Conservation (phyloP, 2,888 invertebrate genomes). For the Ectobius pallidus region DNA sequence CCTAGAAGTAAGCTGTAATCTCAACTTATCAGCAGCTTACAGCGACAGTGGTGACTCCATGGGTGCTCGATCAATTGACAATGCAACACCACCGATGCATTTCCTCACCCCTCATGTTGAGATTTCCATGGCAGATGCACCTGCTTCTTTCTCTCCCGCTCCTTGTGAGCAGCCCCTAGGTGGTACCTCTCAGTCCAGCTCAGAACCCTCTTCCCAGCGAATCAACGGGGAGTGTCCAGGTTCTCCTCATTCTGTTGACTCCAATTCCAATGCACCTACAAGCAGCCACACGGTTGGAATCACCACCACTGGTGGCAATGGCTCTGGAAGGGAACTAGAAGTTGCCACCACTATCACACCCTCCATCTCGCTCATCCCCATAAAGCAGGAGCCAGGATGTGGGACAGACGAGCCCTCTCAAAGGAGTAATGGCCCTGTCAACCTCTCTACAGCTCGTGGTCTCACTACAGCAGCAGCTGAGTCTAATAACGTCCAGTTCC, state of each 20-base stretch:
- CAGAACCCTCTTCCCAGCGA: slow-evolving; percentile 51
- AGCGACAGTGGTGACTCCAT: slow-evolving; percentile 86
- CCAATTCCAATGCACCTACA: slow-evolving; percentile 74
- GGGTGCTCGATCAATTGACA: slow-evolving; percentile 80
- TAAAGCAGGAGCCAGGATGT: slow-evolving; percentile 65
- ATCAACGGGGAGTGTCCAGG: slow-evolving; percentile 62
- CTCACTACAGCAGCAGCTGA: slow-evolving; percentile 46
- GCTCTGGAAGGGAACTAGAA: slow-evolving; percentile 46
- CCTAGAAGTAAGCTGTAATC: slow-evolving; percentile 59
- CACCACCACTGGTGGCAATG: slow-evolving; percentile 47
- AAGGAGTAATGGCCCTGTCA: slow-evolving; percentile 52
- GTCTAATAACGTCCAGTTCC: slow-evolving; percentile 48
- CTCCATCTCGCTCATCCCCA: slow-evolving; percentile 84
- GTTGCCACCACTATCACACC: slow-evolving; percentile 73
- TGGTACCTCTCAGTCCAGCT: slow-evolving; percentile 50
- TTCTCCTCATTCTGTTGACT: slow-evolving; percentile 83
- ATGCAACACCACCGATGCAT: slow-evolving; percentile 89
- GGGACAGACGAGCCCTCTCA: slow-evolving; percentile 48
- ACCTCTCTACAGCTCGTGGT: slow-evolving; percentile 50
- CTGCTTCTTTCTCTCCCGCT: slow-evolving; percentile 66
- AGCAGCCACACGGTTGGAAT: slow-evolving; percentile 52
- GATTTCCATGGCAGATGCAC: slow-evolving; percentile 86
- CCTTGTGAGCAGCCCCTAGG: slow-evolving; percentile 50
- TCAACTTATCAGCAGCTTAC: slow-evolving; percentile 67
- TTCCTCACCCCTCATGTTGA: slow-evolving; percentile 90